Evolutionary conservation across 2,113 vertebrate genomes (phyloP).

Genomic region (Ia io): DNA sequence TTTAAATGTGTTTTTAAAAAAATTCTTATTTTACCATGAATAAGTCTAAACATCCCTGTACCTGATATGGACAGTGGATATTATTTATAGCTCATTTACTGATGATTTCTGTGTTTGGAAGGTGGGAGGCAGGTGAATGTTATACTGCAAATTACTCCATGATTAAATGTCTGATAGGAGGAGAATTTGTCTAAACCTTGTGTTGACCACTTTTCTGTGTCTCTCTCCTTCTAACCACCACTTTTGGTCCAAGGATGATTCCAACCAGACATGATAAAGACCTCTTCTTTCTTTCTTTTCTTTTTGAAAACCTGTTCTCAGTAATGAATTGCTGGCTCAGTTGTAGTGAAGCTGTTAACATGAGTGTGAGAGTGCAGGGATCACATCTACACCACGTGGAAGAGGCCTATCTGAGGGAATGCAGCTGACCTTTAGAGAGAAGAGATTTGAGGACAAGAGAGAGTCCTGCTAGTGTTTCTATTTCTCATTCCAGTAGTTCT

Average conservation of each 20-base stretch:
- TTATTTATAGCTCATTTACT: slow-evolving; percentile 25
- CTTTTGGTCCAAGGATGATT: neutral
- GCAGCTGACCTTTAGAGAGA: neutral
- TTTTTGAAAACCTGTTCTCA: neutral
- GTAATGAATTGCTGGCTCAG: neutral
- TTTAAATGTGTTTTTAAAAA: neutral
- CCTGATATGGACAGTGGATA: neutral
- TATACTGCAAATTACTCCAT: neutral
- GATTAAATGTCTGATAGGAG: neutral
- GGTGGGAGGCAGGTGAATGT: neutral
- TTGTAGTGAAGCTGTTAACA: neutral
- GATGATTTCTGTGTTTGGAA: neutral
- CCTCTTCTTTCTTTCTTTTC: neutral
- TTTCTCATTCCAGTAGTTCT: accelerated
- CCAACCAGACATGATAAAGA: neutral
- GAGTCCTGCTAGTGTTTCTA: neutral
- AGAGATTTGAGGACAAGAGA: neutral
- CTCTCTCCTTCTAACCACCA: neutral
- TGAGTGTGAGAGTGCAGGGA: neutral
- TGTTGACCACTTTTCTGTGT: neutral
- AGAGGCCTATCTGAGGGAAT: neutral
- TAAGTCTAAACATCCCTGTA: neutral
- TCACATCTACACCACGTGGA: neutral
- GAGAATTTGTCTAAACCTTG: neutral
- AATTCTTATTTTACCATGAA: neutral